Base-by-base conservation (phyloP, 2,888 invertebrate species). In the Nycteola revayana region DNA sequence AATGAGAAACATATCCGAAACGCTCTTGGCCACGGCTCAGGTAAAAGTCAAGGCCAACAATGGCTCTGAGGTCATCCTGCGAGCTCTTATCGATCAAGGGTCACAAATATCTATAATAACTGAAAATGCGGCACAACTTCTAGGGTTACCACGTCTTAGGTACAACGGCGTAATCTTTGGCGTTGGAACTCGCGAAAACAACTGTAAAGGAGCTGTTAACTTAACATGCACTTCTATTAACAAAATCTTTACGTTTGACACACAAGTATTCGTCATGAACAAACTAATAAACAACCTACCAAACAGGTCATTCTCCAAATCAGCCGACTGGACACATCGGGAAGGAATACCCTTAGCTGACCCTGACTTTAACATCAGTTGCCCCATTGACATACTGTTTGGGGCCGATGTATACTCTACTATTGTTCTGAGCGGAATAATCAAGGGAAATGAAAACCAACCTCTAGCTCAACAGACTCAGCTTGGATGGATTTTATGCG, bases 341-440 rank as follows among this genome's bases (percentile, higher is more conserved):
- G 29, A 9, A 3, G 39, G 39, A 5, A 33, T 52, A 14, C 4
- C 9, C 5, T 21, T 51, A 30, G 52, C 49, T 10, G 53, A 54
- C 32, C 51, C 49, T 9, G 9, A 40, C 5, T 53, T 51, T 23
- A 36, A 51, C 37, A 31, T 37, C 7, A 48, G 51, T n/a, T 50
- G 43, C 3, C 20, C 24, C 2, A 35, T 49, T 1, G 44, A 52
- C 18, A 49, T 52, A 11, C 32, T 56, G 9, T 14, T 51, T 7
- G 53, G 44, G 5, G 49, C 52, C 5, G 49, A 57, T 9, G 23
- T 49, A 21, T 53, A 53, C 32, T 53, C 49, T 48, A 26, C 20
- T 7, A 29, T 51, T n/a, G 17, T 58, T 27, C 28, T 33, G 14
- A 28, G 9, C 5, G 43, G 37, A 24, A 14, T n/a, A 1, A 48